A percentile compares a stretch with the other conserved stretches of the same genome.
These are phyloP conservation scores for Chauna torquata DNA, from an alignment of 2,113 vertebrate genomes.

Conservation along the genomic window DNA sequence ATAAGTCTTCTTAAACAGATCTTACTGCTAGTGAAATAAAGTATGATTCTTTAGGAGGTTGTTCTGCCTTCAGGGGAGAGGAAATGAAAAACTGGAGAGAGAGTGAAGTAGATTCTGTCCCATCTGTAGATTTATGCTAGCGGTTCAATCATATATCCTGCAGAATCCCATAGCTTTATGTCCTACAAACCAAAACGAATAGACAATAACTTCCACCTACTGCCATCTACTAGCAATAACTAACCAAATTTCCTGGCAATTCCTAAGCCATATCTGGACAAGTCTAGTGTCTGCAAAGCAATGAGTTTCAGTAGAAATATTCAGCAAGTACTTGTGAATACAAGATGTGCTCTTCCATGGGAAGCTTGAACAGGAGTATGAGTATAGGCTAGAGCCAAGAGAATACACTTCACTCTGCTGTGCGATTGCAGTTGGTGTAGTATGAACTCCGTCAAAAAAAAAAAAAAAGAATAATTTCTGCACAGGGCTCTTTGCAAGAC, in stretches of 20 bases:
- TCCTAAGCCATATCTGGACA: background rate
- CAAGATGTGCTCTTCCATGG: background rate
- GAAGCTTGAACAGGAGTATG: background rate
- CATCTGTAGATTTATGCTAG: background rate
- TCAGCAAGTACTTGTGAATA: background rate
- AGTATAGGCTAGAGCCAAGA: background rate
- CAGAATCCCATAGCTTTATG: background rate
- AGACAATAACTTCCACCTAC: background rate
- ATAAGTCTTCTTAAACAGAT: background rate
- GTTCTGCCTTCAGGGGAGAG: background rate
- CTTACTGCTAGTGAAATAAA: slow-evolving; percentile 10
- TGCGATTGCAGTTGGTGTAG: background rate
- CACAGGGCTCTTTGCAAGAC: background rate
- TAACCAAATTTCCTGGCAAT: background rate
- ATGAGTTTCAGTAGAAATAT: background rate
- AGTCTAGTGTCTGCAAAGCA: background rate
- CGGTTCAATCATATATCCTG: background rate
- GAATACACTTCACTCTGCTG: background rate
- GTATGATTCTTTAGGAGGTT: background rate
- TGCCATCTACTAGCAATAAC: background rate
- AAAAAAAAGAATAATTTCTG: background rate
- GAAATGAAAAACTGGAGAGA: background rate
- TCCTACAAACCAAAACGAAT: background rate
- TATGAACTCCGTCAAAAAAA: background rate
- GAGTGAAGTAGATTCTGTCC: background rate